Conservation (phyloP, 2,113 vertebrate genomes). For the Loxodonta africana region DNA sequence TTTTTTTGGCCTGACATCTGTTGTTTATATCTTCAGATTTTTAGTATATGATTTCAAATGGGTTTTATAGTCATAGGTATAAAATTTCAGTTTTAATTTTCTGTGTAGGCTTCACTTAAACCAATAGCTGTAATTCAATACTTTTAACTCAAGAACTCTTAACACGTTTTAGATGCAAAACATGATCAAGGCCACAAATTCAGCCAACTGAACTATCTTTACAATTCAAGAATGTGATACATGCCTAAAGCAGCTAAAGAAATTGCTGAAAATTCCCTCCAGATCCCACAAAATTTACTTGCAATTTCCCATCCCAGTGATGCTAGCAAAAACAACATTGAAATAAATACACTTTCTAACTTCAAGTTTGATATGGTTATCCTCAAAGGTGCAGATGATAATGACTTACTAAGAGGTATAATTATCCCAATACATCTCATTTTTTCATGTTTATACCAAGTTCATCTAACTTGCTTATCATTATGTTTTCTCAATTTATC, state of each 20-base stretch:
- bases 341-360: background rate
- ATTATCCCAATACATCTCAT: background rate
- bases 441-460: background rate
- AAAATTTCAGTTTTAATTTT: constrained; percentile 1
- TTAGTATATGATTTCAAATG: background rate
- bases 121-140: background rate
- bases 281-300: background rate
- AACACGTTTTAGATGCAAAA: background rate
- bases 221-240: background rate
- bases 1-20: background rate
- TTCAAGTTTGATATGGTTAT: background rate
- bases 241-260: background rate
- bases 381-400: background rate
- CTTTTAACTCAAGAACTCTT: background rate
- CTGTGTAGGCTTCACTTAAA: background rate
- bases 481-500: constrained; percentile 1
- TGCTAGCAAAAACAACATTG: background rate
- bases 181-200: background rate
- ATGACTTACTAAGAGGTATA: background rate
- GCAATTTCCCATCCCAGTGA: background rate
- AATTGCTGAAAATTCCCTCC: constrained; percentile 8
- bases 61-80: background rate
- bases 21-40: background rate
- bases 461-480: background rate
- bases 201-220: background rate